phyloP scores from a whole-genome alignment of 23 tunicate genomes.

The Ascidia mentula region DNA sequence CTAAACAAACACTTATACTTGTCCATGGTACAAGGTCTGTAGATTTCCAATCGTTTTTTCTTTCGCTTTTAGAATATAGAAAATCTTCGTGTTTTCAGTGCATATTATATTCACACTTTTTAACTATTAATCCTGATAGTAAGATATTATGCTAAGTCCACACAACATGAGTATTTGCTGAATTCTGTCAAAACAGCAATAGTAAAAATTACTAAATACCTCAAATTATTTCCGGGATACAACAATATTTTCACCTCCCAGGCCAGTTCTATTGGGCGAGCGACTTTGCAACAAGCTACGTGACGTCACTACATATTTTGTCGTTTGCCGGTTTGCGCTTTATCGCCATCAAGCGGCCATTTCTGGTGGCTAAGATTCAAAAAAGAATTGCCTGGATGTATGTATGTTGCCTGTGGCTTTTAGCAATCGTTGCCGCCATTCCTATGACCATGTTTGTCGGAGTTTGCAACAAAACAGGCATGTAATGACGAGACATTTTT shows the following conservation, averaged over 20 bases:
- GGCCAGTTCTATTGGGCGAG: conserved; percentile 74
- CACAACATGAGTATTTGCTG: too few relatives aligned
- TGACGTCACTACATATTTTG: conserved; percentile 58
- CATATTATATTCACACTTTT: too few relatives aligned
- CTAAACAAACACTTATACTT: too few relatives aligned
- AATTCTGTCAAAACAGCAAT: too few relatives aligned
- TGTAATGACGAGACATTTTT: background rate
- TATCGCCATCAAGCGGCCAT: conserved; percentile 46
- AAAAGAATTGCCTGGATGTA: conserved; percentile 8
- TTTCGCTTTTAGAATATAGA: too few relatives aligned
- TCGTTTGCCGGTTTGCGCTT: conserved; percentile 60
- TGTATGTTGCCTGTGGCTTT: conserved; percentile 35
- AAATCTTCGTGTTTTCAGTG: too few relatives aligned
- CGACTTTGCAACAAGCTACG: conserved; percentile 71
- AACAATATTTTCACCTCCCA: background rate
- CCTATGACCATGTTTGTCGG: conserved; percentile 43
- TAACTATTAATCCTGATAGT: too few relatives aligned
- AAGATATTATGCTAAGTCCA: too few relatives aligned
- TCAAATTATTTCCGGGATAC: background rate
- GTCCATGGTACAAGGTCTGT: too few relatives aligned
- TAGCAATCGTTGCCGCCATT: conserved; percentile 8
- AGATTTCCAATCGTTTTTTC: too few relatives aligned
- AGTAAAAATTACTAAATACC: too few relatives aligned
- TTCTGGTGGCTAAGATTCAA: conserved; percentile 16
- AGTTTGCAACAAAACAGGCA: conserved; percentile 16